These are phyloP conservation scores for Steinernema feltiae DNA, from an alignment of 1,140 invertebrate genomes.

Conservation along the genomic window DNA sequence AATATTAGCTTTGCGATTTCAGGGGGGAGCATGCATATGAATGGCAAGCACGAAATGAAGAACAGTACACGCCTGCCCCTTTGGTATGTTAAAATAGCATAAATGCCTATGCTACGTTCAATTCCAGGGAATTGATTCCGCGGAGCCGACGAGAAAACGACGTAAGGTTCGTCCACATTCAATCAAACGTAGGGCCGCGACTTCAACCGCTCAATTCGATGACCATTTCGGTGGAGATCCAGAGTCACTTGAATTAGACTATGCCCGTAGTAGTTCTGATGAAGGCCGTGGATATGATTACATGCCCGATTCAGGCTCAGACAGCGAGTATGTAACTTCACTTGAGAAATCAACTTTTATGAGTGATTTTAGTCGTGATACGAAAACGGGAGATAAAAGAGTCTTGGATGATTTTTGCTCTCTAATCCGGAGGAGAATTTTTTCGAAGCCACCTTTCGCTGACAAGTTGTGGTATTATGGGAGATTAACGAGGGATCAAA, in stretches of 20 bases:
- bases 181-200: too few relatives aligned
- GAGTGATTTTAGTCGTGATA: background rate
- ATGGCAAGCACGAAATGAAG: constrained; percentile 56
- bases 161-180: too few relatives aligned
- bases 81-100: constrained; percentile 42
- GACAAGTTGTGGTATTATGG: constrained; percentile 95
- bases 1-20: constrained; percentile 10
- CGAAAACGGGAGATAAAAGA: too few relatives aligned
- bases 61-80: constrained; percentile 45
- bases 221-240: constrained; percentile 44
- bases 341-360: background rate
- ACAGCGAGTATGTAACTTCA: constrained; percentile 47
- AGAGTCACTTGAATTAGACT: constrained; percentile 56
- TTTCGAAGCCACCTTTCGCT: constrained; percentile 67
- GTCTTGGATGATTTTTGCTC: too few relatives aligned
- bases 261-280: too few relatives aligned
- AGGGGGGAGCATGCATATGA: constrained; percentile 52
- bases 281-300: constrained; percentile 57
- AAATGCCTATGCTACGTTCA: too few relatives aligned
- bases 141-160: too few relatives aligned
- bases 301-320: constrained; percentile 55
- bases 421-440: too few relatives aligned
- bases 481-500: constrained; percentile 82
- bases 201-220: constrained; percentile 3
- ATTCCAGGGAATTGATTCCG: too few relatives aligned